A percentile compares a stretch with the other conserved stretches of the same genome.
These are phyloP conservation scores for Pandemis heparana DNA, from an alignment of 2,888 invertebrate genomes.

Conservation along the genomic window DNA sequence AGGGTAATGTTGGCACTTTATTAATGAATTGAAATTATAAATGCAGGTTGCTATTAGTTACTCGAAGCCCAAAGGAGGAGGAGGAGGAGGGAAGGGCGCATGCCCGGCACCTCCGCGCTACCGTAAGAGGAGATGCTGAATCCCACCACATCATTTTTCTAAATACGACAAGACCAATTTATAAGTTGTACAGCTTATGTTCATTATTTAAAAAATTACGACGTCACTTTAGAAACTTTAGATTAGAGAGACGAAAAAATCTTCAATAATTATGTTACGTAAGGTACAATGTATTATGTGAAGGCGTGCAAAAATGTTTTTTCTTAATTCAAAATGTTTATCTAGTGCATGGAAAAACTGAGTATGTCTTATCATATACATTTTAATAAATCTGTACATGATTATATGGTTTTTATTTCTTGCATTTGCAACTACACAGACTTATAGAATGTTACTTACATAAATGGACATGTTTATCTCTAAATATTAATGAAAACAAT, in stretches of 20 bases:
- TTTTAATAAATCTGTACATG: slow-evolving; percentile 82
- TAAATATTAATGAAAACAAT: slow-evolving; percentile 67
- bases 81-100: not conserved
- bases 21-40: not conserved
- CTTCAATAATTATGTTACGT: not conserved
- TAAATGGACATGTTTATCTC: slow-evolving; percentile 78
- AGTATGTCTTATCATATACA: slow-evolving; percentile 49
- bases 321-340: slow-evolving; percentile 16
- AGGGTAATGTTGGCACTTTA: not conserved
- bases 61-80: not conserved
- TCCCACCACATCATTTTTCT: not conserved
- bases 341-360: slow-evolving; percentile 42
- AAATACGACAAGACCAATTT: not conserved
- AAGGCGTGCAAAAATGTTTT: not conserved
- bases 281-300: not conserved
- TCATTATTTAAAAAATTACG: not conserved
- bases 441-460: slow-evolving; percentile 72
- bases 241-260: not conserved
- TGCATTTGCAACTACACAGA: slow-evolving; percentile 66
- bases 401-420: slow-evolving; percentile 69
- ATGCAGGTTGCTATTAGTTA: slow-evolving; percentile 7
- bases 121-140: not conserved
- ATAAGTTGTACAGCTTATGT: slow-evolving; percentile 1
- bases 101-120: not conserved
- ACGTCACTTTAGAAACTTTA: not conserved